Percentiles rank a stretch among this genome's conserved stretches.
Evolutionary conservation across 2,113 vertebrate species (phyloP).

Genomic region (Spea bombifrons): DNA sequence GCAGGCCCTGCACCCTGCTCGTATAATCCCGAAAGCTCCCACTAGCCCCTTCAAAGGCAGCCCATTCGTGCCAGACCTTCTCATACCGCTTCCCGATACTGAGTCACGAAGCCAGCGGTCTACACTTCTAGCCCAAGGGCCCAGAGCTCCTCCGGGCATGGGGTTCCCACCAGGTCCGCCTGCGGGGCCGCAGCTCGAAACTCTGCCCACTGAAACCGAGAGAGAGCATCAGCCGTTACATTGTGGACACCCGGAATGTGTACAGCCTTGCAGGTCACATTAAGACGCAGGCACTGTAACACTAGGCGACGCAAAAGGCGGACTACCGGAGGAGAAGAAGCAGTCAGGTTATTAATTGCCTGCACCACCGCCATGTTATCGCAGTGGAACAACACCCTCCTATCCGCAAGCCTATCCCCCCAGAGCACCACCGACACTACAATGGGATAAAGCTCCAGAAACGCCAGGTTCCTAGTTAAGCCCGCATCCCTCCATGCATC

Average conservation of each 20-base stretch:
- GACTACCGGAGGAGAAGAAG: neutral
- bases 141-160: neutral
- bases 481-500: neutral
- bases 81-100: too few relatives aligned
- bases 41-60: neutral
- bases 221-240: neutral
- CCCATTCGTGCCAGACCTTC: neutral
- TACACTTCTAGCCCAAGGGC: neutral
- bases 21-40: neutral
- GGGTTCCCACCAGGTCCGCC: neutral
- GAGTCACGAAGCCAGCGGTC: too few relatives aligned
- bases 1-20: neutral
- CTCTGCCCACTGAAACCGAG: neutral
- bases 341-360: neutral
- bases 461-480: neutral
- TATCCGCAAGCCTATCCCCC: neutral
- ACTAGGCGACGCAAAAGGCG: too few relatives aligned
- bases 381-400: neutral
- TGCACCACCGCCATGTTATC: neutral
- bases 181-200: neutral
- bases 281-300: too few relatives aligned
- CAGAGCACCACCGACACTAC: neutral
- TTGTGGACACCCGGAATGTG: neutral
- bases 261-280: neutral
- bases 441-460: neutral